Evolutionary conservation across 2,888 invertebrate genomes (phyloP).

Genomic region (Leptopilina myrica): DNA sequence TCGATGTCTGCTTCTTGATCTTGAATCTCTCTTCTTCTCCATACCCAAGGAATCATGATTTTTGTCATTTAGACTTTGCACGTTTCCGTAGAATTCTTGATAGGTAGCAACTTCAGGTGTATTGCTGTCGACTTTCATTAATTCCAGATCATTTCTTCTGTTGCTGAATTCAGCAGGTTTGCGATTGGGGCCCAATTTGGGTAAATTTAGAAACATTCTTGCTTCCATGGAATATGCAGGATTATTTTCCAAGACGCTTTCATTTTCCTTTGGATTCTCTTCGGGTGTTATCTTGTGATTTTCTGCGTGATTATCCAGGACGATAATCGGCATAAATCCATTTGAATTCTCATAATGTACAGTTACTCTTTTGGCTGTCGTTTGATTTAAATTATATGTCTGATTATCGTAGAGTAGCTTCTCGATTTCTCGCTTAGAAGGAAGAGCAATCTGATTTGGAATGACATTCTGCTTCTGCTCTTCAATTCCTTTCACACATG

Average conservation of each 20-base stretch:
- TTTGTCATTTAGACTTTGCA: constrained; percentile 51
- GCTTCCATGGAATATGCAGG: constrained; percentile 67
- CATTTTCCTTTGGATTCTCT: constrained; percentile 31
- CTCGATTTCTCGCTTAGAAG: constrained; percentile 57
- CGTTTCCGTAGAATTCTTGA: constrained; percentile 67
- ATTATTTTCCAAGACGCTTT: constrained; percentile 60
- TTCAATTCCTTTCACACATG: constrained; percentile 58
- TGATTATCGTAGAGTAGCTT: constrained; percentile 48
- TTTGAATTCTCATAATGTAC: constrained; percentile 70
- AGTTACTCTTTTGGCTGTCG: constrained; percentile 53
- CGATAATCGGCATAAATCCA: constrained; percentile 68
- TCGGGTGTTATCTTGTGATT: constrained; percentile 11
- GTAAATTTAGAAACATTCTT: constrained; percentile 64
- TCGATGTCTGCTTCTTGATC: constrained; percentile 52
- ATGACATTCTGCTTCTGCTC: constrained; percentile 55
- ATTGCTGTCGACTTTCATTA: constrained; percentile 71
- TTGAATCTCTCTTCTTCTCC: constrained; percentile 30
- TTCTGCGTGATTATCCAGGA: constrained; percentile 51
- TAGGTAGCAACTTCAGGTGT: constrained; percentile 73
- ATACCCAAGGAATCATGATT: constrained; percentile 38
- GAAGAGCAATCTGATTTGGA: constrained; percentile 70
- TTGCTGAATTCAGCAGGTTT: constrained; percentile 66
- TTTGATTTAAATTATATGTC: constrained; percentile 37
- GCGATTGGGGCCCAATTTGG: constrained; percentile 61
- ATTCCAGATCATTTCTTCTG: constrained; percentile 68